Base-by-base conservation (phyloP, 2,888 invertebrate species). In the Gastrophysa polygoni region DNA sequence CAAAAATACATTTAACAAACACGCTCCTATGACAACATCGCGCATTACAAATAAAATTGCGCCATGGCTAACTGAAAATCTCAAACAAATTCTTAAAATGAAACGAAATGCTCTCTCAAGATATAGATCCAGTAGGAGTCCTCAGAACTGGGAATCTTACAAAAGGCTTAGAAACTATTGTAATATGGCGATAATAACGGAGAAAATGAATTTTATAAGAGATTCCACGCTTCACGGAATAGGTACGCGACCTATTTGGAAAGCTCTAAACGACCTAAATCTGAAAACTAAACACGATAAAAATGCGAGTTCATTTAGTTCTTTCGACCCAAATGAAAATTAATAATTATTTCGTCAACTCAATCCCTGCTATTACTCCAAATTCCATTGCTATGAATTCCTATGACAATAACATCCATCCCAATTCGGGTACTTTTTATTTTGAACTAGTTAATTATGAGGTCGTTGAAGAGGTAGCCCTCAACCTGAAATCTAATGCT, bases 71-170 rank as follows among this genome's bases (percentile, higher is more conserved):
- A 46, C 46, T 46, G 16, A 46, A 6, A 46, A 46, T 46, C 46
- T 46, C n/a, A 46, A 46, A 46, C 46, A 20, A 17, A 46, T 46
- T 46, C 46, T 46, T 17, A 18, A 46, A 46, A 17, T 46, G 46
- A 46, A 46, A 21, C 18, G 16, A 46, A 46, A 46, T 14, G 46
- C 46, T 46, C 46, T 46, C 2, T 46, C 46, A 18, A 46, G 16
- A 46, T 46, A 14, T 46, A 46, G 46, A 46, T 46, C 46, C 46
- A 46, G 46, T 21, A 46, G 46, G 46, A 46, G 18, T 46, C 46
- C 46, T 14, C 46, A 46, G 16, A 20, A 46, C 18, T 46, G 46
- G 46, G 46, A 46, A 46, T 46, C 18, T 14, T 46, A 18, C 16
- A 46, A 46, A 18, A 46, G 46, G 16, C 18, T 46, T 3, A 46